Evolutionary conservation across 2,888 invertebrate species (phyloP).

Genomic region (Metalampra italica): DNA sequence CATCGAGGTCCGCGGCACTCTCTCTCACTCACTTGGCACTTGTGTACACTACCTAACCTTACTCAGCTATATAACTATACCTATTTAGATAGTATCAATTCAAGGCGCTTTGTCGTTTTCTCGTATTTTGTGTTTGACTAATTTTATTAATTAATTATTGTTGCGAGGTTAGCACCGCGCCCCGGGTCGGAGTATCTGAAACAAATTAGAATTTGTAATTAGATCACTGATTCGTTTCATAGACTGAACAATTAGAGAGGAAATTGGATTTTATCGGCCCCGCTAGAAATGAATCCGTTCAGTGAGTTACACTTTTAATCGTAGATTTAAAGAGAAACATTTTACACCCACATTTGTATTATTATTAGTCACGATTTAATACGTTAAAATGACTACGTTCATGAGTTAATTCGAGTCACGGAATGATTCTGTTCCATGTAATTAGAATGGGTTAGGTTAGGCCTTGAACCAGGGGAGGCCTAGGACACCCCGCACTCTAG

Average conservation of each 20-base stretch:
- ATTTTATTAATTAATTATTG: conserved; percentile 29
- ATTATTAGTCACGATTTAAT: too few species aligned
- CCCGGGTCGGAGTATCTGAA: conserved; percentile 56
- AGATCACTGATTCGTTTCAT: conserved; percentile 24
- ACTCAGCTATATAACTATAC: conserved; percentile 28
- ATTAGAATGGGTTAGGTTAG: conserved; percentile 28
- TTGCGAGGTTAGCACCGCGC: conserved; percentile 36
- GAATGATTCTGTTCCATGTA: conserved; percentile 23
- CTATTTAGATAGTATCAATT: conserved; percentile 54
- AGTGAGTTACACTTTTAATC: too few species aligned
- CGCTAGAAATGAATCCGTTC: conserved; percentile 20
- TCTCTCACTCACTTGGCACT: conserved; percentile 40
- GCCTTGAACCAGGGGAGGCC: not conserved
- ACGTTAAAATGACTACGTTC: too few species aligned
- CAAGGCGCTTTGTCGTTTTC: conserved; percentile 69
- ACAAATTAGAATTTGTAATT: conserved; percentile 54
- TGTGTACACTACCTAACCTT: conserved; percentile 43
- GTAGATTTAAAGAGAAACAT: too few species aligned
- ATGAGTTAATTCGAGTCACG: too few species aligned
- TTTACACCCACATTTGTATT: too few species aligned
- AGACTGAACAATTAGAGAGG: conserved; percentile 30
- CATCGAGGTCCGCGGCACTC: conserved; percentile 6
- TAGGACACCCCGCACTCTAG: too few species aligned
- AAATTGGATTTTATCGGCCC: conserved; percentile 43
- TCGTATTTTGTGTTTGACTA: conserved; percentile 38